These are phyloP conservation scores for Holocentrus rufus DNA, from an alignment of 2,797 vertebrate genomes.

Conservation along the genomic window DNA sequence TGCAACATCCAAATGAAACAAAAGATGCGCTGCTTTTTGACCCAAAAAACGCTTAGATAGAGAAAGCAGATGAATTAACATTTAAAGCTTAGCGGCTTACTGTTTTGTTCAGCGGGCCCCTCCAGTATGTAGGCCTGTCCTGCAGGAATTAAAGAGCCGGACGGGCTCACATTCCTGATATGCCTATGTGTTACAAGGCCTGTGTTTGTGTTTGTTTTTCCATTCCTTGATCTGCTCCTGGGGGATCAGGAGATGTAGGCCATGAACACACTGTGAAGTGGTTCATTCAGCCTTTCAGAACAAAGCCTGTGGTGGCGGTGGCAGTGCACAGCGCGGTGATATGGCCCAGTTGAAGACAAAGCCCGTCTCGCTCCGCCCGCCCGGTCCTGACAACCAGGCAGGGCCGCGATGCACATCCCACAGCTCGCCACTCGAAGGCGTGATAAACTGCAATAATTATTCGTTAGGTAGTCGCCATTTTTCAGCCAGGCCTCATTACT, in stretches of 20 bases:
- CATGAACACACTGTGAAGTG: conserved; percentile 43
- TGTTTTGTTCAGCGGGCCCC: conserved; percentile 26
- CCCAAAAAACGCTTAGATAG: neutral
- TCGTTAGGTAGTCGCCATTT: conserved; percentile 26
- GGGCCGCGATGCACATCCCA: conserved; percentile 6
- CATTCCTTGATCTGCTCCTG: conserved; percentile 65
- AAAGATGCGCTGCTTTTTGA: no score
- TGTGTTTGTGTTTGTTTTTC: conserved; percentile 53
- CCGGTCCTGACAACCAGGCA: neutral
- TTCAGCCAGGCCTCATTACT: conserved; percentile 41
- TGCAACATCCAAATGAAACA: neutral
- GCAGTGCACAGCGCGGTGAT: conserved; percentile 15
- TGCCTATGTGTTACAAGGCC: conserved; percentile 47
- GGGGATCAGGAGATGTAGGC: conserved; percentile 62
- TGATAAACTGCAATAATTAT: conserved; percentile 55
- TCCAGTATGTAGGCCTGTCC: conserved; percentile 40
- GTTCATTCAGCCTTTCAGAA: conserved; percentile 39
- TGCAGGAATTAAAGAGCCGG: conserved; percentile 38
- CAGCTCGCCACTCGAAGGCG: conserved; percentile 4
- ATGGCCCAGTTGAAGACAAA: conserved; percentile 41
- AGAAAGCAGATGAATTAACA: neutral
- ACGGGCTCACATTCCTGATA: conserved; percentile 29
- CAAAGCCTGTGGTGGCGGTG: conserved; percentile 25
- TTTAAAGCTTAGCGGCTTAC: conserved; percentile 4
- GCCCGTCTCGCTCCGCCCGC: neutral